Evolutionary conservation across 2,888 invertebrate genomes (phyloP), one percentile per base, ranked within the genome.

Genomic region (Heliconius ismenius): DNA sequence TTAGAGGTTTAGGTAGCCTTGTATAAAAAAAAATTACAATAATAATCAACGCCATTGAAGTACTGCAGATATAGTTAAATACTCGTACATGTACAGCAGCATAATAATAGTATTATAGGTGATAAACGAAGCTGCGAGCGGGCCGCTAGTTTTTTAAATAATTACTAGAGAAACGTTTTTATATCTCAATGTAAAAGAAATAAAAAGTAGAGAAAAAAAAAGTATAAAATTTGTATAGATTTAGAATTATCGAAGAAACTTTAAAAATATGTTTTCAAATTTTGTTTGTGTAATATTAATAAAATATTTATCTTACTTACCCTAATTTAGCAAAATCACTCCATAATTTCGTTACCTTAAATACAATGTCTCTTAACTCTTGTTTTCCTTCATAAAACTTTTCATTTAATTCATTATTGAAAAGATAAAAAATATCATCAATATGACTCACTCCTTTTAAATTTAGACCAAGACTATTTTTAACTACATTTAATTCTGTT

Each of bases 371-470:
- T 74, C 87, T 88, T 13, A 87, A 75, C 2, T 86, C 81, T 9
- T 87, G 85, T 24, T 87, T 86, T 3, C 84, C 80, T 64, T 83
- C 81, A 39, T 89, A 90, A 60, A 84, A 82, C 63, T 90, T 86
- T 75, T 88, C 87, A 72, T 89, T 90, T 2, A 83, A 78, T 4
- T 84, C 83, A 28, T 87, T 88, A 70, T 88, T 91, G 76, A 95
- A 95, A 6, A 92, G 63, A 79, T 95, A 95, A 63, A 88, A 89
- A 18, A 95, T n/a, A 3, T 95, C 95, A 75, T 95, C 95, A 0
- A 89, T 92, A 65, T 95, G 95, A 32, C 89, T 87, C 0, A 89
- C 91, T 0, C 95, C 95, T 84, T 86, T 83, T 39, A 87, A 78
- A 32, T 85, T 67, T 3, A 83, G 18, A 11, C 85, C 86, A 3